Conservation (phyloP, 2,113 vertebrate genomes). For the Alethe diademata region DNA sequence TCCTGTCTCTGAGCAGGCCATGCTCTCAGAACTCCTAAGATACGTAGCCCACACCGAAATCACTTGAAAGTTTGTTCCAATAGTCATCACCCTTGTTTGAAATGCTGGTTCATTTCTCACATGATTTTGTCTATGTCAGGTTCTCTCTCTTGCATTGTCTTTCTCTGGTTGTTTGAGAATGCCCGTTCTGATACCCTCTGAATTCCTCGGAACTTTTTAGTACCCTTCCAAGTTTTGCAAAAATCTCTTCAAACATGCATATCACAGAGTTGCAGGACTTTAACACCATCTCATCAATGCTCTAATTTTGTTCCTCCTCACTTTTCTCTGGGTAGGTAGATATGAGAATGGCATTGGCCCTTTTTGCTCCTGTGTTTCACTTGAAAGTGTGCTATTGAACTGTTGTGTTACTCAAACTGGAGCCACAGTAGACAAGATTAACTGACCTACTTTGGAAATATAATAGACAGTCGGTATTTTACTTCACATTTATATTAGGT, state of each 20-base stretch:
- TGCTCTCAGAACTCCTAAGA: background rate
- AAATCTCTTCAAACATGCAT: background rate
- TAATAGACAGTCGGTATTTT: background rate
- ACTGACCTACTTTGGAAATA: background rate
- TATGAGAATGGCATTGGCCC: background rate
- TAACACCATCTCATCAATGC: background rate
- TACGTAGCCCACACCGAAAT: fast-evolving
- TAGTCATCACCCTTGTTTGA: background rate
- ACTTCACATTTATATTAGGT: background rate
- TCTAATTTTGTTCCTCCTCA: background rate
- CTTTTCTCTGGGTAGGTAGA: background rate
- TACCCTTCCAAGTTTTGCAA: background rate
- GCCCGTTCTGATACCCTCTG: background rate
- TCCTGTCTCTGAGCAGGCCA: background rate
- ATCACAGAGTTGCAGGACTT: background rate
- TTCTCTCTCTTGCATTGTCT: background rate
- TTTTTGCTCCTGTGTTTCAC: background rate
- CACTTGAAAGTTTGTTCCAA: background rate
- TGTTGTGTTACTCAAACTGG: background rate
- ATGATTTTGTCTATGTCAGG: background rate
- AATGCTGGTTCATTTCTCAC: background rate
- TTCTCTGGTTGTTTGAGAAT: background rate
- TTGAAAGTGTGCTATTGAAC: background rate
- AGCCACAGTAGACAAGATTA: background rate
- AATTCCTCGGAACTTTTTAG: background rate